Conservation (phyloP, 2,888 invertebrate species). For the Aphidoletes aphidimyza region DNA sequence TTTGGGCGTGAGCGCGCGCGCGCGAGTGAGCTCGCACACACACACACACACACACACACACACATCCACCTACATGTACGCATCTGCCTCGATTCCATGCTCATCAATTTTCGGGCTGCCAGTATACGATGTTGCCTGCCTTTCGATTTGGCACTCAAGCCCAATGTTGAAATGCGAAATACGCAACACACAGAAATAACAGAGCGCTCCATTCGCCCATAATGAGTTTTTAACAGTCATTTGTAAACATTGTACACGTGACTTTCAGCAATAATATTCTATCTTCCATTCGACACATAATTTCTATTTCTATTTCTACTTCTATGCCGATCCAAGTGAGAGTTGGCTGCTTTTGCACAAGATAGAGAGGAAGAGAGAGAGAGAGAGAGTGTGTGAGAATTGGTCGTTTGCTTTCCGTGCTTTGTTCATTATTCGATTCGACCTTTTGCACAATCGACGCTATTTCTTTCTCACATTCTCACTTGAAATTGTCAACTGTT, state of each 20-base stretch:
- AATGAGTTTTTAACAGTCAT: constrained; percentile 51
- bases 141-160: neutral
- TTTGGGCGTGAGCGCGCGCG: too few relatives aligned
- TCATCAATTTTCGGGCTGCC: neutral
- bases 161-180: neutral
- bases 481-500: neutral
- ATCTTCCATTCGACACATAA: constrained; percentile 49
- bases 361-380: too few relatives aligned
- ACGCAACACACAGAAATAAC: neutral
- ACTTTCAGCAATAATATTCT: constrained; percentile 51
- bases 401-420: neutral
- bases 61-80: neutral
- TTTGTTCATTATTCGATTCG: neutral
- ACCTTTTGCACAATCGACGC: neutral
- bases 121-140: neutral
- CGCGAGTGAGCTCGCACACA: too few relatives aligned
- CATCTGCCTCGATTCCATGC: neutral
- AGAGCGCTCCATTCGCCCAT: constrained; percentile 21
- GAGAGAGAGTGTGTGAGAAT: neutral
- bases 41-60: neutral
- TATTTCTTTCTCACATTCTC: neutral
- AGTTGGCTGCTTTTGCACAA: neutral
- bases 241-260: constrained; percentile 51
- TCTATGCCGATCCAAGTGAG: neutral
- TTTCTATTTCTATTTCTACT: constrained; percentile 41